Percentiles rank a stretch among this genome's conserved stretches.
Evolutionary conservation across 2,888 invertebrate species (phyloP).

Genomic region (Alloscopus bannaensis): DNA sequence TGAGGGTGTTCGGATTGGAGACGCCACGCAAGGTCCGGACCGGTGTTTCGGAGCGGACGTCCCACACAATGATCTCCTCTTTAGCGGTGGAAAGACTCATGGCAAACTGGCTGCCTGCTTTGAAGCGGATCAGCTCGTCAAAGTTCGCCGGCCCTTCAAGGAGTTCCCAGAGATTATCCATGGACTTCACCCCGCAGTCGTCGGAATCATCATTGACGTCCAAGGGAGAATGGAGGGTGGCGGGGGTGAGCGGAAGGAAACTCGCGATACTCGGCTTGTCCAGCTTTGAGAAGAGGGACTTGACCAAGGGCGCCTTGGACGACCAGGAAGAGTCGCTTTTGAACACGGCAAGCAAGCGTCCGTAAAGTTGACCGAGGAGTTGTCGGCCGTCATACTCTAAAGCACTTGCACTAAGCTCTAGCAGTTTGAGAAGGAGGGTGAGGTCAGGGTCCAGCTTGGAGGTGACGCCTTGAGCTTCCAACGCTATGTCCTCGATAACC

Average conservation of each 20-base stretch:
- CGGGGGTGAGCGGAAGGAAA: constrained; percentile 69
- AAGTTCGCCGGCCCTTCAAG: constrained; percentile 75
- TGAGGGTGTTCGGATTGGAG: constrained; percentile 85
- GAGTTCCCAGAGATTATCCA: constrained; percentile 61
- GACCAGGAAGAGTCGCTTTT: constrained; percentile 68
- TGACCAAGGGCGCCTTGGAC: constrained; percentile 71
- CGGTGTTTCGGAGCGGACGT: constrained; percentile 80
- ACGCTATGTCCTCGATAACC: constrained; percentile 85
- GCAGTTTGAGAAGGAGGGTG: constrained; percentile 81
- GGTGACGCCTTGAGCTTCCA: constrained; percentile 75
- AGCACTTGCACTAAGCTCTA: constrained; percentile 84
- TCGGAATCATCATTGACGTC: constrained; percentile 43
- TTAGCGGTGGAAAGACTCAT: constrained; percentile 85
- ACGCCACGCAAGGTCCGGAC: constrained; percentile 85
- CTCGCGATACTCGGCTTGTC: constrained; percentile 70
- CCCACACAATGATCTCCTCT: constrained; percentile 89
- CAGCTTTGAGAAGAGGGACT: constrained; percentile 67
- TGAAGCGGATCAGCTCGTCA: constrained; percentile 81
- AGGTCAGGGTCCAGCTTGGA: constrained; percentile 76
- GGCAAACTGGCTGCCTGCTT: constrained; percentile 83
- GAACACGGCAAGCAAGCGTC: constrained; percentile 75
- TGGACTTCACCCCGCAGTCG: constrained; percentile 40
- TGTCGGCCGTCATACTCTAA: constrained; percentile 89
- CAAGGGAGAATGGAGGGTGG: constrained; percentile 62
- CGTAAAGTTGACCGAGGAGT: constrained; percentile 84